Conservation (phyloP, 2,888 invertebrate genomes). For the Onchidella celtica region DNA sequence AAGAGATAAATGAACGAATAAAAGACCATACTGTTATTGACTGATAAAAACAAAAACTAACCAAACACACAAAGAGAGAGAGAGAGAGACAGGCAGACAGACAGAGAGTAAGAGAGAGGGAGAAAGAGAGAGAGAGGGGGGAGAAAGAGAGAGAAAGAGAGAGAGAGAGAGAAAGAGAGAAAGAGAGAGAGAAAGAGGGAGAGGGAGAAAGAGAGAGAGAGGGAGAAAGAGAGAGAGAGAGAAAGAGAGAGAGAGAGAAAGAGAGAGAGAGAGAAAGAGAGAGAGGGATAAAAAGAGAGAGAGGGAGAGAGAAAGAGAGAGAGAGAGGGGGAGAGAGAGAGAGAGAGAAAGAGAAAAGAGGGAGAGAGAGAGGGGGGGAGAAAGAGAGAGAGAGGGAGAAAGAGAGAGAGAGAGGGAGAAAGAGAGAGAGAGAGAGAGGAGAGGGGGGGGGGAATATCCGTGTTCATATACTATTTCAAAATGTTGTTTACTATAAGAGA, state of each 20-base stretch:
- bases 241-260: not conserved
- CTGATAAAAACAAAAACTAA: no score
- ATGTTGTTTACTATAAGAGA: no score
- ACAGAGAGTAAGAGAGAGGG: not conserved
- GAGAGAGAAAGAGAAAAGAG: not conserved
- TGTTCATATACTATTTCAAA: no score
- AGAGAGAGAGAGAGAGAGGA: not conserved
- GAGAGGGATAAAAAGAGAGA: no score
- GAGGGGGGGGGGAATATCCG: not conserved
- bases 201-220: not conserved
- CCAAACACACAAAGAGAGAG: not conserved
- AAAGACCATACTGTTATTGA: no score
- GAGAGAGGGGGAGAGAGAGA: not conserved
- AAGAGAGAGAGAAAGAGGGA: not conserved
- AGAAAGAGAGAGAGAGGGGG: not conserved
- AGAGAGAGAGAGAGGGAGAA: not conserved
- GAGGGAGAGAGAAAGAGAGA: not conserved
- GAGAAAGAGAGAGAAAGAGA: not conserved
- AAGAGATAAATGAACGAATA: no score
- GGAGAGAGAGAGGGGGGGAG: not conserved
- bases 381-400: not conserved
- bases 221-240: not conserved
- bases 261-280: constrained; percentile 1
- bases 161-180: not conserved
- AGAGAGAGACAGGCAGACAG: not conserved